Evolutionary conservation across 2,113 vertebrate genomes (phyloP), one percentile per base, ranked within the genome.

Genomic region (Garra rufa): DNA sequence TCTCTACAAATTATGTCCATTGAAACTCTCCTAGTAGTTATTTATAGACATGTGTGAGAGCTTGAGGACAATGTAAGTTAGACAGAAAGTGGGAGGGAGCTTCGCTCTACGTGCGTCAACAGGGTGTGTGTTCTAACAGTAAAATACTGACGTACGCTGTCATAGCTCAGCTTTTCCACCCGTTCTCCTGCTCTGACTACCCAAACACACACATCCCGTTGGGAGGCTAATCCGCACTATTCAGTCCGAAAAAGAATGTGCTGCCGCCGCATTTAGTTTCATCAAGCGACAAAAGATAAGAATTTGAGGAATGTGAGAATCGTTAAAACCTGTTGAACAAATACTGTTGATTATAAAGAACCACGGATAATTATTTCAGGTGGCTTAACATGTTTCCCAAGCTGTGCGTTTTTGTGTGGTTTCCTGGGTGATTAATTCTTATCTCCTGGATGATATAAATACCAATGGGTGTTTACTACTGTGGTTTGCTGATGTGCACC

Each of bases 71-170:
- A 44, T 41, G 3, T 41, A 61, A 79, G 55, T 57, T 74, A 43
- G 43, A 75, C 71, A 52, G n/a, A 44, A 65, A 61, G 43, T 26
- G 41, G 38, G 63, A 57, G 43, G 57, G 38, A 15, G 21, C 19
- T 76, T 44, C 14, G 63, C 43, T 38, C 41, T 50, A 7, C 6
- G 9, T 73, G 73, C 61, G 65, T 85, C 71, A 86, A 26, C 61
- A 48, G 86, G 86, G 88, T 63, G 85, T 76, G 50, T 41, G 55
- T 21, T 46, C 30, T 38, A 71, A 89, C 38, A 81, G 76, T 85
- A 83, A 90, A 91, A 91, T 88, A 84, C 86, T 65, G 71, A 65
- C 52, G 44, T 81, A 63, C 13, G 21, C 10, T 41, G 69, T 59
- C 69, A 67, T 17, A 30, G 61, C 77, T 61, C 44, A 57, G 61